A percentile compares a stretch with the other conserved stretches of the same genome.
Conservation (phyloP, 2,797 vertebrate species). For the Cossypha caffra region DNA sequence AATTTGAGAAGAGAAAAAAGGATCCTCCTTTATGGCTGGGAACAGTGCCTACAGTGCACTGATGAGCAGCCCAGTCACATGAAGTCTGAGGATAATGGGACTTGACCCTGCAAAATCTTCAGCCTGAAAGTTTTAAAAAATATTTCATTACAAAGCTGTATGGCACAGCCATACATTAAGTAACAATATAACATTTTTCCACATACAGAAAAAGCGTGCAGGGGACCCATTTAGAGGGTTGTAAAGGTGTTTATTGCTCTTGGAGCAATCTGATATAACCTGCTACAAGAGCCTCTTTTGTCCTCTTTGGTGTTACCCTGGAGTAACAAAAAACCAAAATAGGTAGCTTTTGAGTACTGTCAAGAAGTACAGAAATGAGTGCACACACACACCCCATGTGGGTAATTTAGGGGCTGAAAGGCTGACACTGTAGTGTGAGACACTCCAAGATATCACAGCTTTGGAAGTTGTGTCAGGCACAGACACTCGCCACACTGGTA, state of each 20-base stretch:
- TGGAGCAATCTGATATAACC: not conserved
- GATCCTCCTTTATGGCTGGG: not conserved
- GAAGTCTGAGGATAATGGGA: not conserved
- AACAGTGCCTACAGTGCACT: not conserved
- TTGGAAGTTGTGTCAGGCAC: not conserved
- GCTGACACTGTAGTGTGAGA: not conserved
- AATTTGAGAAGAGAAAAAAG: not conserved
- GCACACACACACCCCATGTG: not conserved
- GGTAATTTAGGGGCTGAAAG: not conserved
- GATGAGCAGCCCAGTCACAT: not conserved
- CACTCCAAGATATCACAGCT: not conserved
- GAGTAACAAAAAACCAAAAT: not conserved
- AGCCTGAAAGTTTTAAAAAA: not conserved
- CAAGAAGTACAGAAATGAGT: not conserved
- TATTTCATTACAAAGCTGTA: not conserved
- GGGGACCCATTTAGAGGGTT: not conserved
- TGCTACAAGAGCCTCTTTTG: not conserved
- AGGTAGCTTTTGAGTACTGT: not conserved
- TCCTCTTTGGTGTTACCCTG: not conserved
- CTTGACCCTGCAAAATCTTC: not conserved
- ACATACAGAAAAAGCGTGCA: not conserved
- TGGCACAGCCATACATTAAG: not conserved
- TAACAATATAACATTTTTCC: not conserved
- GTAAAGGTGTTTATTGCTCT: not conserved
- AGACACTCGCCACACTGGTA: accelerated